phyloP scores from a whole-genome alignment of 2,113 vertebrate genomes.

The Boulengeromyrus knoepffleri region DNA sequence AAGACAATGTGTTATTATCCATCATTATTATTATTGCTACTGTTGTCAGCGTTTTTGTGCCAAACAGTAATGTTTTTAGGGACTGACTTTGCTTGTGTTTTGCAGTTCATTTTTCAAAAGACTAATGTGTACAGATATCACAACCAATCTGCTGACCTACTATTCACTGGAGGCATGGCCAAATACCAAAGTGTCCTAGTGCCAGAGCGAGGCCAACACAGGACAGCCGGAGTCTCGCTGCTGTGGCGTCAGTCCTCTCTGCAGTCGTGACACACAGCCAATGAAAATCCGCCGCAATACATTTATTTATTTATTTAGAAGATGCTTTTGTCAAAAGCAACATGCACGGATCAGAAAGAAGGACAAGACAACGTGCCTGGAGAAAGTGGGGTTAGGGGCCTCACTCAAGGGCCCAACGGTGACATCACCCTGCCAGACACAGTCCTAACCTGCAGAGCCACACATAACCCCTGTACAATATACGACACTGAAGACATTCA shows the following conservation, averaged over 20 bases:
- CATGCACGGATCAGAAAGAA: neutral
- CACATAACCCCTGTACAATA: neutral
- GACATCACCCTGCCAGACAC: neutral
- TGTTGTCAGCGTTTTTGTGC: neutral
- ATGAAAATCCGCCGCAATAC: neutral
- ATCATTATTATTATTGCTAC: neutral
- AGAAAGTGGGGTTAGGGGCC: neutral
- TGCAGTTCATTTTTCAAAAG: neutral
- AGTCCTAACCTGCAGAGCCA: neutral
- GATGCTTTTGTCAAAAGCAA: neutral
- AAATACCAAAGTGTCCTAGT: neutral
- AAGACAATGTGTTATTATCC: neutral
- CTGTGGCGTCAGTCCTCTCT: neutral
- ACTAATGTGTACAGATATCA: neutral
- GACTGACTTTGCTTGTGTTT: neutral
- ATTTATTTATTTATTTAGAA: neutral
- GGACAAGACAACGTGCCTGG: neutral
- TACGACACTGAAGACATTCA: neutral
- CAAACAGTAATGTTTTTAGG: neutral
- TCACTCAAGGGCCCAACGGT: neutral
- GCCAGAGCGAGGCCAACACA: neutral
- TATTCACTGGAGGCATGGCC: neutral
- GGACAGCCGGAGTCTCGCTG: neutral
- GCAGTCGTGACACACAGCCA: neutral
- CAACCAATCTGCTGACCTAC: neutral